These are phyloP conservation scores for Sesamia nonagrioides DNA, from an alignment of 1,140 invertebrate genomes.

Conservation along the genomic window DNA sequence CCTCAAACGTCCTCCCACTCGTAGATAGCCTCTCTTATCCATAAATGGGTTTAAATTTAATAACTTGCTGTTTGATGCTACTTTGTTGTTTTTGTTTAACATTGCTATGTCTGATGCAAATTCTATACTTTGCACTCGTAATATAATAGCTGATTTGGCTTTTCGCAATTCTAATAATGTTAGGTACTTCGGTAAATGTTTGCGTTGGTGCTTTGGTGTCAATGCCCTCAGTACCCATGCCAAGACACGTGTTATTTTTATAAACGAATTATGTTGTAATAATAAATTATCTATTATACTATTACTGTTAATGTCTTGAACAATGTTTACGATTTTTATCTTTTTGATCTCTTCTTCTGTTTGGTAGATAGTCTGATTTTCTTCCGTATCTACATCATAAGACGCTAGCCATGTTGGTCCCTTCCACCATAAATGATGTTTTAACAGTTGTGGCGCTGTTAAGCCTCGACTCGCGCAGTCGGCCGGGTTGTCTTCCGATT, in stretches of 20 bases:
- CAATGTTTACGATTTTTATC: neutral
- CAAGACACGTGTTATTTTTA: neutral
- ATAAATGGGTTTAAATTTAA: neutral
- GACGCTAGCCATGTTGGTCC: neutral
- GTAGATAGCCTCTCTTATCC: neutral
- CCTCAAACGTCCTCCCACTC: neutral
- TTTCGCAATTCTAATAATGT: neutral
- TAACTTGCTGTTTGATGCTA: neutral
- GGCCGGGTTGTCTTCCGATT: neutral
- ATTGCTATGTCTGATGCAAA: neutral
- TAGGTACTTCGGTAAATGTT: slow-evolving; percentile 7
- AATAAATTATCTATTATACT: neutral
- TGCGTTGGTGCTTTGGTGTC: neutral
- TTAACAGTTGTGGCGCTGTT: neutral
- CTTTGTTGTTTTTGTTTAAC: neutral
- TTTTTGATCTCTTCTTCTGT: neutral
- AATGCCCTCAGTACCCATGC: neutral
- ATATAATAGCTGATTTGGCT: slow-evolving; percentile 4
- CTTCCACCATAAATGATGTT: neutral
- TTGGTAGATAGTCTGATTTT: neutral
- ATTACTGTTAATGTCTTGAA: neutral
- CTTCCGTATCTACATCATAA: neutral
- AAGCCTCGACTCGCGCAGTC: neutral
- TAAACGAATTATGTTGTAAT: neutral
- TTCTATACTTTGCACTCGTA: neutral